Conservation (phyloP, 2,797 vertebrate genomes). For the Coregonus suidteri region DNA sequence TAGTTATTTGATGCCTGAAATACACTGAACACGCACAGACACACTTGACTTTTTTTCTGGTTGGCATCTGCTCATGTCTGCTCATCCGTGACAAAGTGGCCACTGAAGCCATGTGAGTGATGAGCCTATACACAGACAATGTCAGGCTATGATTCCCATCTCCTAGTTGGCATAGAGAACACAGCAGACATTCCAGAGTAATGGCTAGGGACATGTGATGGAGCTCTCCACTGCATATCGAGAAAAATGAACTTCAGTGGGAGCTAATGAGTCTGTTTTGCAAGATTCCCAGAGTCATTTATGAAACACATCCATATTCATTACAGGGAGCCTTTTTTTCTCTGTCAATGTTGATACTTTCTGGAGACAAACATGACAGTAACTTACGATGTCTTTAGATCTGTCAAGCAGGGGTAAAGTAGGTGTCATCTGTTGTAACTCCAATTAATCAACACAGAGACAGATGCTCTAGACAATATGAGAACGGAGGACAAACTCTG, state of each 20-base stretch:
- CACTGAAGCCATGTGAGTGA: background rate
- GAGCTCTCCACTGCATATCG: background rate
- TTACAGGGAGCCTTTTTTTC: background rate
- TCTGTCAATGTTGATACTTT: background rate
- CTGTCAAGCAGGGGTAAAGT: background rate
- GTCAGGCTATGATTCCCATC: background rate
- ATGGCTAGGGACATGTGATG: background rate
- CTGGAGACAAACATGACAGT: background rate
- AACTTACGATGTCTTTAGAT: background rate
- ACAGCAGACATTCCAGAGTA: background rate
- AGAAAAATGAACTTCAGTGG: background rate
- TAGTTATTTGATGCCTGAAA: background rate
- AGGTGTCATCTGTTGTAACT: background rate
- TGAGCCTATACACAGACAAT: background rate
- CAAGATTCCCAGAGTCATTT: background rate
- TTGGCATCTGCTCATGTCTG: no score
- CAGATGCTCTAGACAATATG: no score
- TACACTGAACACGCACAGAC: background rate
- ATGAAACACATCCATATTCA: background rate
- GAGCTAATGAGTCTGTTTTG: background rate
- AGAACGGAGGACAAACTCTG: no score
- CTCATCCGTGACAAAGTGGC: no score
- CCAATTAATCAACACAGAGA: no score
- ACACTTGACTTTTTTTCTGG: background rate
- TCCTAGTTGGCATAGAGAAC: background rate